phyloP scores from a whole-genome alignment of 2,888 invertebrate genomes.

The Dermolepida albohirtum region DNA sequence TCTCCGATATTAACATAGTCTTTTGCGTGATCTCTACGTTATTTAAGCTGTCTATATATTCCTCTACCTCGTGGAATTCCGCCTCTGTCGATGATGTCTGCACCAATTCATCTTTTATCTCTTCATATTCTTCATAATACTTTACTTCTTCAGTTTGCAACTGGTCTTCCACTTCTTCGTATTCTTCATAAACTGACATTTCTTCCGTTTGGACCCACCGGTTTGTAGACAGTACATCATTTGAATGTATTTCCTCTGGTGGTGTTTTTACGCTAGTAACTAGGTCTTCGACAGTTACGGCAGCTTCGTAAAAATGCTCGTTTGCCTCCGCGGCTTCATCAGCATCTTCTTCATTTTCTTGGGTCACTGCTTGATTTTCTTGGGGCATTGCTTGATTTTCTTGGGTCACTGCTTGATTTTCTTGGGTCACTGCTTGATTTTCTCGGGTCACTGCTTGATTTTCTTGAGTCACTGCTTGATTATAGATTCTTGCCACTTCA shows the following conservation, averaged over 20 bases:
- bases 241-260: not conserved
- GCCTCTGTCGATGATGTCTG: conserved; percentile 16
- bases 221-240: conserved; percentile 10
- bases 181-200: not conserved
- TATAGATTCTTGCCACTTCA: conserved; percentile 11
- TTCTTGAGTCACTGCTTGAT: conserved; percentile 4
- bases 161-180: conserved; percentile 5
- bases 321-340: not conserved
- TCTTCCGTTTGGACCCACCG: conserved; percentile 33
- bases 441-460: conserved; percentile 6
- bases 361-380: conserved; percentile 1
- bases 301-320: not conserved
- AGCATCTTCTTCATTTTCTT: not conserved
- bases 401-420: conserved; percentile 1
- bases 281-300: too few relatives aligned
- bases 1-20: conserved; percentile 2
- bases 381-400: too few relatives aligned
- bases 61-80: conserved; percentile 30
- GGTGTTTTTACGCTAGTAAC: too few relatives aligned
- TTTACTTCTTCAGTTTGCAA: not conserved
- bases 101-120: conserved; percentile 4
- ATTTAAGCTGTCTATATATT: conserved; percentile 1
- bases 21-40: not conserved
- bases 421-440: not conserved
- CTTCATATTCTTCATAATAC: not conserved